Evolutionary conservation across 35 echinoderm and acorn worm genomes (phyloP), one percentile per base, ranked within the genome.

Genomic region (Acanthaster planci): DNA sequence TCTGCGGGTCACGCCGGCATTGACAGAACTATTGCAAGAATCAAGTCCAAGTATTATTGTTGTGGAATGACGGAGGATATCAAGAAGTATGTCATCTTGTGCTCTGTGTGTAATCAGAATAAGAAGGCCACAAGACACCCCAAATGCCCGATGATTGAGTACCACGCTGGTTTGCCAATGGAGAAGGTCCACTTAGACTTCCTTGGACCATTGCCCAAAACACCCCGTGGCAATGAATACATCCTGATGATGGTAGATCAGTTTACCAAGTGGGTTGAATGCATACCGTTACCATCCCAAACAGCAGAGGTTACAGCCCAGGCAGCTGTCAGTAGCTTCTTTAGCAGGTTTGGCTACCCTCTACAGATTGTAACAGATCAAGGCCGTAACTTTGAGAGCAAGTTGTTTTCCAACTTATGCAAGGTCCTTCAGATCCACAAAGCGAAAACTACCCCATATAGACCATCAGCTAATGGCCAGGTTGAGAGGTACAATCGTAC

Each of bases 401-500:
- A 82, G 52, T 44, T 92, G 0, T 87, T 87, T 37, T 0, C 22
- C 1, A 34, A 87, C 18, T 26, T 87, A 8, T 92, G 90, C 38
- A 84, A 76, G 35, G 39, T 87, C 1, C 27, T 27, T 16, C 68
- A 85, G 37, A 87, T 92, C 19, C 31, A 17, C 15, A 82, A 92
- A 38, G 60, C 83, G 0, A 51, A 85, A 14, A 96, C 93, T 0
- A 88, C 89, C 19, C 93, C 93, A 2, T 92, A 97, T 27, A 85
- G 91, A 31, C 85, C 87, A 78, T 44, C 85, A 83, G 55, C 82
- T 6, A 94, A 90, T 34, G 86, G 83, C 18, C 78, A 87, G 36
- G 83, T 87, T 18, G 84, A 95, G 55, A 67, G 93, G 17, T 87
- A 90, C 31, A 94, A 94, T 60, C 53, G 92, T 9, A 94, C 87